Conservation (phyloP, 2,888 invertebrate genomes). For the Eristalis pertinax region DNA sequence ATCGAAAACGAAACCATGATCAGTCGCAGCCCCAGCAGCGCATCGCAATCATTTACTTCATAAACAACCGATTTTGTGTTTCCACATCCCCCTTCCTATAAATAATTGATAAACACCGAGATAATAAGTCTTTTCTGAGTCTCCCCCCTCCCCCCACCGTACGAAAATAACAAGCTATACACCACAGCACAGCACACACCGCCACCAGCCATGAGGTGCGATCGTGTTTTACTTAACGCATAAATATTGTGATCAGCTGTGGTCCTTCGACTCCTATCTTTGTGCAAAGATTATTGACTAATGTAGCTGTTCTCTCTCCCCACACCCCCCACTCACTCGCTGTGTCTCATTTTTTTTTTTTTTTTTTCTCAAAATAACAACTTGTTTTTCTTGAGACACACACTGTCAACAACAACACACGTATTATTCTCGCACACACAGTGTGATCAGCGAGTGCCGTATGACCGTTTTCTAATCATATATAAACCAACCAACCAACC, state of each 20-base stretch:
- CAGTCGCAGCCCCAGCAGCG: too few species aligned
- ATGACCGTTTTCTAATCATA: not conserved
- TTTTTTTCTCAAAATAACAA: too few species aligned
- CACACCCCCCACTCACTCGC: too few species aligned
- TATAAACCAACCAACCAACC: not conserved
- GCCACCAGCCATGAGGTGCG: slow-evolving; percentile 55
- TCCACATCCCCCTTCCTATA: slow-evolving; percentile 13
- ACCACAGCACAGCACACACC: not conserved
- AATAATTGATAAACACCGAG: slow-evolving; percentile 60
- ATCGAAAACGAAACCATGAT: not conserved
- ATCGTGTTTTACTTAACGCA: slow-evolving; percentile 63
- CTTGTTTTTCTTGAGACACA: slow-evolving; percentile 28
- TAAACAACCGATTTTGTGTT: slow-evolving; percentile 29
- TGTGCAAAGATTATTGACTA: slow-evolving; percentile 9
- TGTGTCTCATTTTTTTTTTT: not conserved
- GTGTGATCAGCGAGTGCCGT: not conserved
- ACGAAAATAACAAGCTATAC: slow-evolving; percentile 11
- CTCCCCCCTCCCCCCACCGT: too few species aligned
- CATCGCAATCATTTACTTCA: not conserved
- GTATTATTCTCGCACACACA: not conserved
- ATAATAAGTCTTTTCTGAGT: slow-evolving; percentile 37
- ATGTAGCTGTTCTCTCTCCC: not conserved
- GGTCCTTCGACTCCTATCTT: not conserved
- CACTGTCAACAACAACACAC: not conserved
- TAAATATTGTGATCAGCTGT: slow-evolving; percentile 63